These are phyloP conservation scores for Bursaphelenchus mucronatus DNA, from an alignment of 1,140 invertebrate species.

Conservation along the genomic window DNA sequence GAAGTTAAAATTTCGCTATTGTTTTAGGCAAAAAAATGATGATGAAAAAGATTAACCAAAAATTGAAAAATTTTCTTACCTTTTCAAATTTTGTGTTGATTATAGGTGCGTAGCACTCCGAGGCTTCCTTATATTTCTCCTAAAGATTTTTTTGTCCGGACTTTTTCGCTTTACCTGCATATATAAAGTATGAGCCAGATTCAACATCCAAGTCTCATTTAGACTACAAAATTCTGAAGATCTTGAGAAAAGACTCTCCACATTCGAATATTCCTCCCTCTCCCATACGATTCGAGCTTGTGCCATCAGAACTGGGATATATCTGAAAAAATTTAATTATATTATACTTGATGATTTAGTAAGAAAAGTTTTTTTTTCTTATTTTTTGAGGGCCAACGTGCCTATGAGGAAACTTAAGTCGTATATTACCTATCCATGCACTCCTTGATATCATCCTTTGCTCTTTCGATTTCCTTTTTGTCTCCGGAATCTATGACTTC, in stretches of 20 bases:
- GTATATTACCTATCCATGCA: conserved; percentile 33
- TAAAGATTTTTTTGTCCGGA: conserved; percentile 23
- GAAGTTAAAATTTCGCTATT: background rate
- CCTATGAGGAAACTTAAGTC: background rate
- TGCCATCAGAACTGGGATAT: conserved; percentile 91
- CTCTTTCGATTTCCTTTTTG: conserved; percentile 31
- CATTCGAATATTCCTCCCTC: conserved; percentile 86
- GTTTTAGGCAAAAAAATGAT: no score
- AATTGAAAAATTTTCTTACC: conserved; percentile 59
- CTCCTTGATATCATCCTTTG: conserved; percentile 39
- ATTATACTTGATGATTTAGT: no score
- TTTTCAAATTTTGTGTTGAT: conserved; percentile 94
- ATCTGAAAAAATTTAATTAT: conserved; percentile 62
- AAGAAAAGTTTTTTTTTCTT: no score
- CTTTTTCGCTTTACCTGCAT: conserved; percentile 80
- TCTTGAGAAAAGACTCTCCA: conserved; percentile 72
- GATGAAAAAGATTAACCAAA: no score
- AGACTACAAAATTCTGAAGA: conserved; percentile 97
- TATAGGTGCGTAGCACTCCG: conserved; percentile 95
- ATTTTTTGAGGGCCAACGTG: no score
- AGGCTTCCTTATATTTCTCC: conserved; percentile 88
- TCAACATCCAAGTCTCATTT: conserved; percentile 90
- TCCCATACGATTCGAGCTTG: conserved; percentile 99
- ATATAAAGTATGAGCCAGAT: conserved; percentile 95
- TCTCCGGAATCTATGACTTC: conserved; percentile 35